phyloP scores from a whole-genome alignment of 2,888 invertebrate genomes.

The Camptogramma bilineatum region DNA sequence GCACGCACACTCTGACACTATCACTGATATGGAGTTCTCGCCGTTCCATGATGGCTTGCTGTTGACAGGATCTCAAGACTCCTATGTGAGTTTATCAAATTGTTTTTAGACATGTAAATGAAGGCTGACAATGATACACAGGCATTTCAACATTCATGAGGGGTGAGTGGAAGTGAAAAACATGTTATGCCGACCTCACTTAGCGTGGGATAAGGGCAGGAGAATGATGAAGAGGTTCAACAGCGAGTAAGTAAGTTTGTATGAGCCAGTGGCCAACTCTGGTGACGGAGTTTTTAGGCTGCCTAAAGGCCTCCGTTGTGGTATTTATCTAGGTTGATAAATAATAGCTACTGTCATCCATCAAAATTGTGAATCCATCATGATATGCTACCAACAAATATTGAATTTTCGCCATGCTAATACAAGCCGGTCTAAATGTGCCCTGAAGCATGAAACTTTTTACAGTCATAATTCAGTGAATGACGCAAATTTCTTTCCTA shows the following conservation, averaged over 20 bases:
- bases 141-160: too few relatives aligned
- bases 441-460: slow-evolving; percentile 33
- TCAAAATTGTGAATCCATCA: not conserved
- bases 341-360: too few relatives aligned
- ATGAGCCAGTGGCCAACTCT: too few relatives aligned
- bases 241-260: too few relatives aligned
- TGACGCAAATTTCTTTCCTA: slow-evolving; percentile 26
- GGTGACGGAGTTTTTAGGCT: too few relatives aligned
- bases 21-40: slow-evolving; percentile 97
- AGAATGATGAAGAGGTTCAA: too few relatives aligned
- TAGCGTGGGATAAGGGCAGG: too few relatives aligned
- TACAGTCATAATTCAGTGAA: slow-evolving; percentile 21
- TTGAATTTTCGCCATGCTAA: slow-evolving; percentile 31
- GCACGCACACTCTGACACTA: slow-evolving; percentile 95
- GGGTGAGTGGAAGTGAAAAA: too few relatives aligned
- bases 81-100: slow-evolving; percentile 84
- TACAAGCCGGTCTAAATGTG: slow-evolving; percentile 30
- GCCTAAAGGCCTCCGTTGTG: too few relatives aligned
- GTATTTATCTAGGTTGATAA: too few relatives aligned
- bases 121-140: not conserved
- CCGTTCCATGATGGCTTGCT: slow-evolving; percentile 97
- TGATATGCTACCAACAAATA: slow-evolving; percentile 6
- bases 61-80: slow-evolving; percentile 95
- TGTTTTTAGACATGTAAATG: not conserved
- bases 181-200: too few relatives aligned